These are phyloP conservation scores for Callospermophilus lateralis DNA, from an alignment of 2,113 vertebrate genomes.

Conservation along the genomic window DNA sequence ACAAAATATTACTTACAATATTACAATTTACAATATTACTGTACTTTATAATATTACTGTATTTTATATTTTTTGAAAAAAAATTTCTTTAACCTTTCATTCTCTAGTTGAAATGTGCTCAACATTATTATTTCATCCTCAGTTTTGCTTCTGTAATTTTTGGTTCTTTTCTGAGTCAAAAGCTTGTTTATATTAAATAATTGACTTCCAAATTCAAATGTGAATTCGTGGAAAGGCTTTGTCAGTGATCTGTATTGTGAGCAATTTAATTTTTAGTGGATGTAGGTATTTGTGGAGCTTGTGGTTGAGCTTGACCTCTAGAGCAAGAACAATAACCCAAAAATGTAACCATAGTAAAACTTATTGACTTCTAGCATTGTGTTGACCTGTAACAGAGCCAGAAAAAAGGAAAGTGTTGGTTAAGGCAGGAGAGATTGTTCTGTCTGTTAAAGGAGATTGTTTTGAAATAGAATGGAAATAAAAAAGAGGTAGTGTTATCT, in stretches of 20 bases:
- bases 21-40: not conserved
- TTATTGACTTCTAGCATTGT: not conserved
- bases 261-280: not conserved
- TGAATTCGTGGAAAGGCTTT: not conserved
- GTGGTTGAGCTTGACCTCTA: not conserved
- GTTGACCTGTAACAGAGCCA: not conserved
- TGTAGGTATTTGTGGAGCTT: not conserved
- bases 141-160: not conserved
- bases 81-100: not conserved
- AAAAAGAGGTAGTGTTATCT: not conserved
- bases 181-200: conserved; percentile 8
- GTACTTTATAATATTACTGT: not conserved
- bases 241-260: not conserved
- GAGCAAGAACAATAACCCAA: not conserved
- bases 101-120: not conserved
- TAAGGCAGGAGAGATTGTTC: not conserved
- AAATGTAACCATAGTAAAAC: not conserved
- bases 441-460: not conserved
- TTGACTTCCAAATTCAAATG: not conserved
- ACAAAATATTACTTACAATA: too few species aligned
- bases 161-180: conserved; percentile 25
- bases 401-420: not conserved
- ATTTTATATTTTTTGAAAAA: not conserved
- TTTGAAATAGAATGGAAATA: not conserved
- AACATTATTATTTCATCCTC: not conserved